A percentile compares a stretch with the other conserved stretches of the same genome.
These are phyloP conservation scores for Belonocnema kinseyi DNA, from an alignment of 1,140 invertebrate species.

Conservation along the genomic window DNA sequence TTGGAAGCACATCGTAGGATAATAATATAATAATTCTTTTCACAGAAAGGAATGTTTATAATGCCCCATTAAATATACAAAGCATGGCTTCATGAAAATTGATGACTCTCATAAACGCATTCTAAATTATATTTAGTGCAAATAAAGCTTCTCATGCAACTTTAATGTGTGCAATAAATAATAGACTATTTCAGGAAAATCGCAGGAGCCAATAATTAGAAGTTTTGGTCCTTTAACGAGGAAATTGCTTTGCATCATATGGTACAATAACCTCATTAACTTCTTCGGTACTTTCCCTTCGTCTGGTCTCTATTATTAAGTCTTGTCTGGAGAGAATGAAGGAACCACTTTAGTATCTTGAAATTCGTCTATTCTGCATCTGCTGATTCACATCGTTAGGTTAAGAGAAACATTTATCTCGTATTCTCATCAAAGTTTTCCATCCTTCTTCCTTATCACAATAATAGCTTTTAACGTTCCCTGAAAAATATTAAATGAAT, in stretches of 20 bases:
- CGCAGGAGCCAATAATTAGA: conserved; percentile 32
- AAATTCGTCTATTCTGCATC: not conserved
- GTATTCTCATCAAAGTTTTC: not conserved
- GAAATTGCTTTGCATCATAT: conserved; percentile 31
- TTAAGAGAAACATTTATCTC: not conserved
- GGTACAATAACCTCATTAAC: conserved; percentile 25
- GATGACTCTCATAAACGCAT: too few relatives aligned
- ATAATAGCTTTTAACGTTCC: too few relatives aligned
- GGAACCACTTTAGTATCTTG: not conserved
- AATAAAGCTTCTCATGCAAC: too few relatives aligned
- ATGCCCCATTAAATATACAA: too few relatives aligned
- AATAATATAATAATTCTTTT: too few relatives aligned
- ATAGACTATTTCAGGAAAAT: conserved; percentile 39
- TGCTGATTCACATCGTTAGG: not conserved
- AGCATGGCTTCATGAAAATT: too few relatives aligned
- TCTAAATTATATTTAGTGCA: too few relatives aligned
- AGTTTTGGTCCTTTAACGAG: conserved; percentile 30
- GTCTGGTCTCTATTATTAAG: not conserved
- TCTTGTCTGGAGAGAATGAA: conserved; percentile 5
- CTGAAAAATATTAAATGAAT: too few relatives aligned
- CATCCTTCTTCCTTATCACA: not conserved
- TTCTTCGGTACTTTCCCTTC: not conserved
- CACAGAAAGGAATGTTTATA: too few relatives aligned
- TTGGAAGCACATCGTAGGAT: too few relatives aligned
- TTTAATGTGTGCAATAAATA: conserved; percentile 34